Base-by-base conservation (phyloP, 2,888 invertebrate species). In the Drosophila pseudotalamancana region DNA sequence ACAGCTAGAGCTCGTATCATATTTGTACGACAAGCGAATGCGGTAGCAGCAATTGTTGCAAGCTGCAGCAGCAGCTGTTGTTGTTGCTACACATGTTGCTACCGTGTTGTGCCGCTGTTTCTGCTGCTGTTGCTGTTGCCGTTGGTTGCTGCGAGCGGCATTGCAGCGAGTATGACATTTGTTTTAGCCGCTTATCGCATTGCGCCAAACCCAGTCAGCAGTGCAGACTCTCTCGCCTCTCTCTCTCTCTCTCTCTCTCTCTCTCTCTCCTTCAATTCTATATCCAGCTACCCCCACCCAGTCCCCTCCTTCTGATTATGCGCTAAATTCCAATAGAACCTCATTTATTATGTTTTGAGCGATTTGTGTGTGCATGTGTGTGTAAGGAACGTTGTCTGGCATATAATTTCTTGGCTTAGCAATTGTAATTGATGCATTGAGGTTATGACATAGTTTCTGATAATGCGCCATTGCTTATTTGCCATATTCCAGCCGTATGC, bases 111-210 rank as follows among this genome's bases (percentile, higher is more conserved):
- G 56, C 32, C 69, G 50, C 19, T 63, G 65, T 35, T 56, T 51
- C 29, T 50, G 59, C 29, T 34, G 53, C 18, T 63, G 27, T 11
- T 64, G 63, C 16, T 48, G 50, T 16, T 60, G 34, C 46, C 43
- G 48, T 46, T n/a, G n/a, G 39, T 35, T 42, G 39, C 19, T 55
- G 59, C 48, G 46, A 61, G 71, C 72, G 53, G 56, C 56, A 50
- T 66, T 66, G 72, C 57, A 57, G 55, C 70, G 54, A 70, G 66
- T 78, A 72, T 86, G 83, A 86, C 83, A 84, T 86, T 84, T 86
- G 83, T 84, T 84, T 84, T 78, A 78, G 76, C 61, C 73, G 76
- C 83, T 84, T 84, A 86, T 84, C 83, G 77, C 72, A 70, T 45
- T 70, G 64, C 54, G 48, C 62, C 72, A 56, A 75, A 29, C 67